A percentile compares a stretch with the other conserved stretches of the same genome.
These are phyloP conservation scores for Sylvia borin DNA, from an alignment of 2,797 vertebrate genomes.

Conservation along the genomic window DNA sequence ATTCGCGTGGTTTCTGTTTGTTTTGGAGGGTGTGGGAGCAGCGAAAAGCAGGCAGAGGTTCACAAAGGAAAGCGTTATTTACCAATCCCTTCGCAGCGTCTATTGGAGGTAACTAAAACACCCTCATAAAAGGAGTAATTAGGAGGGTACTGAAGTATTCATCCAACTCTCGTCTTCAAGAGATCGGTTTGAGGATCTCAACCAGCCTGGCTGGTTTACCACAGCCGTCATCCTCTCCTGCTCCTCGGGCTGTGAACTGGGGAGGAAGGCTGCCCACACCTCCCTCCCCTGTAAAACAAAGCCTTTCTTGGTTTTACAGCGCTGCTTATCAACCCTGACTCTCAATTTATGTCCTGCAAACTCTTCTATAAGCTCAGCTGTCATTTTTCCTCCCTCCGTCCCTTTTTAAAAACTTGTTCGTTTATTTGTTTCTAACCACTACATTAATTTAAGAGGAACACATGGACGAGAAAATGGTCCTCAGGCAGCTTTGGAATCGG, in stretches of 20 bases:
- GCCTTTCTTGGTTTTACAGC: background rate
- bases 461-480: background rate
- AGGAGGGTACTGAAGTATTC: background rate
- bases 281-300: background rate
- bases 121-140: background rate
- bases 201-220: background rate
- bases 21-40: background rate
- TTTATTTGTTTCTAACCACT: background rate
- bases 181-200: background rate
- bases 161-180: background rate
- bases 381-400: accelerated
- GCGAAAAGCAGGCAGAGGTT: background rate
- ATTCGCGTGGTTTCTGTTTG: background rate
- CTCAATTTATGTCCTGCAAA: background rate
- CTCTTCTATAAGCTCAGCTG: background rate
- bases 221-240: accelerated
- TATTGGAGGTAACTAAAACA: background rate
- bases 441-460: background rate
- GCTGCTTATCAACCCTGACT: background rate
- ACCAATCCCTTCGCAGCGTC: background rate
- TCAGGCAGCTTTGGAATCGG: background rate
- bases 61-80: conserved; percentile 18
- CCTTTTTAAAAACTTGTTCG: too few species aligned
- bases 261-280: background rate
- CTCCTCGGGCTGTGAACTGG: background rate